Base-by-base conservation (phyloP, 2,797 vertebrate species). In the Calcarius lapponicus region DNA sequence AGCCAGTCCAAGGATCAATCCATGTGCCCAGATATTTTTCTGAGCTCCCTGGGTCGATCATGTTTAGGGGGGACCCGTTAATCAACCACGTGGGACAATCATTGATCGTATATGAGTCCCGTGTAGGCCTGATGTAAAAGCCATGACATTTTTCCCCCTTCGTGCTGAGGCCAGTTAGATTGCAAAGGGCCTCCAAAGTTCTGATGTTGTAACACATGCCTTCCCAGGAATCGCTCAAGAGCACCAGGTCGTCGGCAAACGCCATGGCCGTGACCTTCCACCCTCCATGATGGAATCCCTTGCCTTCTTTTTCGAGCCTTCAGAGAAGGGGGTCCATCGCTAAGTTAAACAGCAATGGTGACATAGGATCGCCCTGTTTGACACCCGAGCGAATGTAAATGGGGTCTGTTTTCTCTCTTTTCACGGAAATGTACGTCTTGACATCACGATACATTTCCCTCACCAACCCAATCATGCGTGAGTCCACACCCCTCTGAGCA, bases 381-480 rank as follows among this genome's bases (percentile, higher is more conserved):
- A 62, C 38, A 42, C 28, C 38, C 6, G 13, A 18, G 10, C 4
- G 10, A 18, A 51, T 29, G 9, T 42, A 22, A 16, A 61, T 61
- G 4, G 26, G 38, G 9, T 19, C 26, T 9, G 26, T 40, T 9
- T 5, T 22, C 9, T 56, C 32, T 17, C 13, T 28, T 19, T 7
- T 5, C 11, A 51, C 11, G 28, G 50, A 51, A 51, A 61, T 32
- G 20, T 12, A 43, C 6, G 2, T 64, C 7, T 11, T 9, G 10
- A 32, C 24, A 6, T 24, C 11, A 1, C 22, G 4, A 14, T 32
- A 32, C 10, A 24, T 64, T 5, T 64, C 8, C 3, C 21, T 22
- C 2, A 43, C 15, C 8, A 43, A 10, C 11, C 43, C 14, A 1
- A 26, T 9, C 6, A 47, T 0, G 7, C 17, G 21, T 6, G 61